These are phyloP conservation scores for Microplitis demolitor DNA, from an alignment of 1,140 invertebrate genomes.

Conservation along the genomic window DNA sequence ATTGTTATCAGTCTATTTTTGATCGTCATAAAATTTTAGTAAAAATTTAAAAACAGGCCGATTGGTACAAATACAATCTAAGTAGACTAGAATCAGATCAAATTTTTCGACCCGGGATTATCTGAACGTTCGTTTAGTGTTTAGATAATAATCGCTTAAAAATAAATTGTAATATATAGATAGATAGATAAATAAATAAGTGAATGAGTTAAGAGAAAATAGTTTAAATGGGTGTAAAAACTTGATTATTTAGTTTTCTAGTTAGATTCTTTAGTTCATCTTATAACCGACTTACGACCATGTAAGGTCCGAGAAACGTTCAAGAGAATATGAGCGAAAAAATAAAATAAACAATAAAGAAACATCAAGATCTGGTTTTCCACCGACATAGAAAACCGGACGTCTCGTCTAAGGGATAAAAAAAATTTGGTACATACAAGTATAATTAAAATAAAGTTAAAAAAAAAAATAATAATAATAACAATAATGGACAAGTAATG, in stretches of 20 bases:
- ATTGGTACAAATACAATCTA: too few relatives aligned
- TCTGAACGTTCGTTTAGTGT: too few relatives aligned
- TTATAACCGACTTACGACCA: constrained; percentile 14
- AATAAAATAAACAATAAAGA: neutral
- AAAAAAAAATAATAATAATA: neutral
- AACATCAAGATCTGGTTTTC: constrained; percentile 8
- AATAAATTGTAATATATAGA: neutral
- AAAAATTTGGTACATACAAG: constrained; percentile 1
- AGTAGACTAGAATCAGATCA: too few relatives aligned
- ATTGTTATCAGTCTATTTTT: too few relatives aligned
- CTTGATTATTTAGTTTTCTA: constrained; percentile 19
- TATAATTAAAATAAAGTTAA: constrained; percentile 37
- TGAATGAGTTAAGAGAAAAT: neutral
- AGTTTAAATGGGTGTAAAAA: neutral
- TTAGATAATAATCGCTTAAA: too few relatives aligned
- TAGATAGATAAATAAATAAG: neutral
- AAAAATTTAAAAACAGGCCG: too few relatives aligned
- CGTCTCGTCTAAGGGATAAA: neutral
- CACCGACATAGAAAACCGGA: constrained; percentile 5
- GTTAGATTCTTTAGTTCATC: constrained; percentile 6
- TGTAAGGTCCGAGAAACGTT: constrained; percentile 14
- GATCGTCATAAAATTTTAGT: too few relatives aligned
- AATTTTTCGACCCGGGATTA: neutral
- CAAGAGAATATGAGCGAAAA: neutral
- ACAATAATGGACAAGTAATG: too few relatives aligned